A percentile compares a stretch with the other conserved stretches of the same genome.
phyloP scores from a whole-genome alignment of 2,113 vertebrate species.

The Telmatochromis brichardi region DNA sequence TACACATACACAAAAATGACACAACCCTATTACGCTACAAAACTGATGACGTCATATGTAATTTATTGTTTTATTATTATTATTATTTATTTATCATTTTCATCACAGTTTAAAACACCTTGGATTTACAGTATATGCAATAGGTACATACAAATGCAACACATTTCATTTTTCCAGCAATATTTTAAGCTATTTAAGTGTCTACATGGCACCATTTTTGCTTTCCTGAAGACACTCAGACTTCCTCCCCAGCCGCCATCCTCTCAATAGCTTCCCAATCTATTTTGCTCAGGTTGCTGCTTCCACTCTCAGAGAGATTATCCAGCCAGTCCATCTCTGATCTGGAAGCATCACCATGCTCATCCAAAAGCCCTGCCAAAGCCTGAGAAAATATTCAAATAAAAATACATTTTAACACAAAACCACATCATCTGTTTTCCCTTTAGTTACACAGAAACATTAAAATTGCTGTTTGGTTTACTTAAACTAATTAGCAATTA shows the following conservation, averaged over 20 bases:
- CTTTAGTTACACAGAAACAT: not conserved
- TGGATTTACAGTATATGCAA: not conserved
- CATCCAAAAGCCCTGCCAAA: conserved; percentile 30
- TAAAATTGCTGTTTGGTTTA: not conserved
- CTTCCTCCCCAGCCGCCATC: conserved; percentile 74
- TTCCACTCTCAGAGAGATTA: conserved; percentile 71
- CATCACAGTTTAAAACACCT: not conserved
- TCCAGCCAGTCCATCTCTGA: conserved; percentile 41
- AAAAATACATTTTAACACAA: not conserved
- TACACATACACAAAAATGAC: not conserved
- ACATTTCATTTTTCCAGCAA: not conserved
- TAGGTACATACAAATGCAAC: not conserved
- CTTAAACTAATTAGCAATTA: not conserved
- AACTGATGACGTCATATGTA: not conserved
- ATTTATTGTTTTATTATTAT: not conserved
- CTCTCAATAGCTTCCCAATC: conserved; percentile 87
- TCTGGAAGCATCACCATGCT: conserved; percentile 29
- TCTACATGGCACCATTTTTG: not conserved
- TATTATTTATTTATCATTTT: not conserved
- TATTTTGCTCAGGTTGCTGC: conserved; percentile 82
- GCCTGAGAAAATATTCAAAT: conserved; percentile 5
- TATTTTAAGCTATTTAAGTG: not conserved
- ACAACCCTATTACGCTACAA: not conserved
- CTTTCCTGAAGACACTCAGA: not conserved
- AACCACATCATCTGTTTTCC: not conserved